Evolutionary conservation across 2,797 vertebrate species (phyloP), one percentile per base, ranked within the genome.

Genomic region (Martes flavigula): DNA sequence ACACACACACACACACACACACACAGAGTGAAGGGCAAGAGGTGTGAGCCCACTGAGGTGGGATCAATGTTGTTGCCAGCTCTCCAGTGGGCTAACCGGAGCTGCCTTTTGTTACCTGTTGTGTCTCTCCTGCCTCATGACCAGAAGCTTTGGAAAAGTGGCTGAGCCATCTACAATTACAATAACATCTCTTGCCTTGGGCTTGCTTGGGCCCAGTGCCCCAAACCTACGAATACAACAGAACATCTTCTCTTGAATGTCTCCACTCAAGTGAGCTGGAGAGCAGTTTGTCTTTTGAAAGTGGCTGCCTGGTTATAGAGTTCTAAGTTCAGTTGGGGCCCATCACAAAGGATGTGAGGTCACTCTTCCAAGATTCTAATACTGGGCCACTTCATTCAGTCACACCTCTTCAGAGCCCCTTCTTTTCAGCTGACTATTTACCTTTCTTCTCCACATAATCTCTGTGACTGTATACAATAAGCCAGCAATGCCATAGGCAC

Each of bases 191-290:
- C 54, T 84, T 18, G 2, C 13, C 40, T 27, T 14, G 15, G 43
- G 20, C 51, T 66, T 73, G 35, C 18, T 54, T 51, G 30, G 14
- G 46, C n/a, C 20, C 32, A 35, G 56, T 81, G 12, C 15, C 32
- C 81, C 23, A 25, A 46, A 66, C 10, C 14, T 58, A 0, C 0
- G 23, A 3, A 64, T 4, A 11, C 0, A 43, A 27, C 18, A 83
- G 60, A 83, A 87, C 38, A 30, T 75, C 21, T 10, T 64, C 21
- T 54, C 38, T 30, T 18, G 10, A 40, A 15, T 0, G 9, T 46
- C 70, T 72, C 43, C 27, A 2, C 4, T 10, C 13, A 54, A 72
- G 17, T 25, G 18, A 85, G 30, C 23, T 32, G 35, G 54, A n/a
- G 18, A 54, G 32, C 18, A 51, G 6, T 32, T 32, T 17, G 14